phyloP scores from a whole-genome alignment of 2,797 vertebrate genomes.

The Peromyscus aztecus region DNA sequence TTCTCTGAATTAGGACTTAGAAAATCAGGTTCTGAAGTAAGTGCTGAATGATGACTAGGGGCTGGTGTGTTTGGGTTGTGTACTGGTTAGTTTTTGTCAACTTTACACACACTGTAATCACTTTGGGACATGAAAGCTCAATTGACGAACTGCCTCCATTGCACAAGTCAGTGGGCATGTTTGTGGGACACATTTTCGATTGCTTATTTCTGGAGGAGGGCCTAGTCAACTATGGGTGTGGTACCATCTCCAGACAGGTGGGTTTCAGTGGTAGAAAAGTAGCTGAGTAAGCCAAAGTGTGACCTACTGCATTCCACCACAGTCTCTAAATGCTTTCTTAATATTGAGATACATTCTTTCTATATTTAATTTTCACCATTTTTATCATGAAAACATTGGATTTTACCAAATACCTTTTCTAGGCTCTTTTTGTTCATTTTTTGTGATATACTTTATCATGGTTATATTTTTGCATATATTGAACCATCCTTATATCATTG shows the following conservation, averaged over 20 bases:
- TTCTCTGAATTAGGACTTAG: neutral
- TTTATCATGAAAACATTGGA: neutral
- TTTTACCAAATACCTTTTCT: neutral
- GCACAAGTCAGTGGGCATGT: neutral
- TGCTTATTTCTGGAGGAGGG: neutral
- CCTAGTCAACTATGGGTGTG: neutral
- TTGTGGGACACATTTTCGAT: neutral
- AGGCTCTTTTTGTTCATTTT: neutral
- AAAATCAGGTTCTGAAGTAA: neutral
- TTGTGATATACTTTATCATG: neutral
- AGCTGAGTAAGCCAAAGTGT: neutral
- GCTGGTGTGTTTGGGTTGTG: neutral
- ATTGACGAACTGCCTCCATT: neutral
- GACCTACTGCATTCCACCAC: neutral
- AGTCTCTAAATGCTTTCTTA: neutral
- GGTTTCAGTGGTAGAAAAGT: neutral
- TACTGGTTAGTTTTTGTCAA: neutral
- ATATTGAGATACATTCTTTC: neutral
- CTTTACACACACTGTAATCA: neutral
- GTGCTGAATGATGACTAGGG: neutral
- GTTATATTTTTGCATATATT: neutral
- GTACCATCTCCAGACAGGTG: neutral
- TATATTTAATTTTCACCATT: neutral
- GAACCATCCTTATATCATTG: neutral
- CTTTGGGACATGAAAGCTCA: neutral